Evolutionary conservation across 2,797 vertebrate species (phyloP).

Genomic region (Helostoma temminkii): DNA sequence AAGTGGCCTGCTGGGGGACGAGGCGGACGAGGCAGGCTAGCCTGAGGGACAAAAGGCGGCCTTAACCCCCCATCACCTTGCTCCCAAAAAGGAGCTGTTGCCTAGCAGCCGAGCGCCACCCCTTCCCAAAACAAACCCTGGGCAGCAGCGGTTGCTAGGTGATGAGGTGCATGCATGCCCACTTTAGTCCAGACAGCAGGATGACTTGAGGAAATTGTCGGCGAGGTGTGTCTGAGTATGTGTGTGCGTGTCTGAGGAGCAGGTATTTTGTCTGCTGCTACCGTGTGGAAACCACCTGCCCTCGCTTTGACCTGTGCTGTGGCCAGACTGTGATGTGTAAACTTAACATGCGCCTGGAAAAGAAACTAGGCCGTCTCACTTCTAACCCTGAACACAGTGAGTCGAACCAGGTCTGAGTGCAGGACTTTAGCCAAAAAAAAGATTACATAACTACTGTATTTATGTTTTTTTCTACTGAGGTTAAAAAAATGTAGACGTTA

Average conservation of each 20-base stretch:
- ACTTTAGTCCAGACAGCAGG: slow-evolving; percentile 54
- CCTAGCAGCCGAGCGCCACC: slow-evolving; percentile 75
- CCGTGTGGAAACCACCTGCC: slow-evolving; percentile 54
- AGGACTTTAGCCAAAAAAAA: not conserved
- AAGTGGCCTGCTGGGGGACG: slow-evolving; percentile 47
- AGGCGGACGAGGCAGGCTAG: slow-evolving; percentile 36
- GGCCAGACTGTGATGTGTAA: slow-evolving; percentile 44
- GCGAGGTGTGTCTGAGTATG: slow-evolving; percentile 33
- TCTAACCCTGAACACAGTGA: not conserved
- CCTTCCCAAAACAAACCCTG: slow-evolving; percentile 57
- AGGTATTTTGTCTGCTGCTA: slow-evolving; percentile 50
- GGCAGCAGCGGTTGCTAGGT: slow-evolving; percentile 74
- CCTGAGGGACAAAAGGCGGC: slow-evolving; percentile 65
- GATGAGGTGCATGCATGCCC: slow-evolving; percentile 59
- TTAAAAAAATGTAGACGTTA: slow-evolving; percentile 69
- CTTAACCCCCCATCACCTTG: slow-evolving; percentile 48
- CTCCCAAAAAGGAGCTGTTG: slow-evolving; percentile 68
- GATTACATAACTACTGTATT: slow-evolving; percentile 28
- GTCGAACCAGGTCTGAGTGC: not conserved
- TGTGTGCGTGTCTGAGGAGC: not conserved
- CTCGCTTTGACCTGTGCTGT: slow-evolving; percentile 40
- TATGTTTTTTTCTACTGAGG: slow-evolving; percentile 10
- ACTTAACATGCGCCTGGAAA: slow-evolving; percentile 45
- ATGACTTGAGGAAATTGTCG: slow-evolving; percentile 62
- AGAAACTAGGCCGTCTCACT: slow-evolving; percentile 32